Conservation (phyloP, 2,113 vertebrate genomes). For the Anseranas semipalmata region DNA sequence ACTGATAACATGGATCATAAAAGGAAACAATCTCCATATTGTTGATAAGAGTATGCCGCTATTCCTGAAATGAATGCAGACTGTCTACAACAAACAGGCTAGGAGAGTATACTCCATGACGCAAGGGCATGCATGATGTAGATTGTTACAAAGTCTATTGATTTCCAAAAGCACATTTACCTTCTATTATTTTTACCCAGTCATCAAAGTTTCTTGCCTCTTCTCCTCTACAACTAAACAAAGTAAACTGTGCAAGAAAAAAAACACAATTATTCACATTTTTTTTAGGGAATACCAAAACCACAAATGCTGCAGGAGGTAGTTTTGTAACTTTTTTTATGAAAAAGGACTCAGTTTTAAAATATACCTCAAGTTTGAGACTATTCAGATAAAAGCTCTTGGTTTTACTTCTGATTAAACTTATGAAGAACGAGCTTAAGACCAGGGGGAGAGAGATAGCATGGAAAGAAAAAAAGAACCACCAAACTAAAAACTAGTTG, state of each 20-base stretch:
- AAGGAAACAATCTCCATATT: neutral
- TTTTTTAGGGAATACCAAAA: neutral
- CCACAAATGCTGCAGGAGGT: neutral
- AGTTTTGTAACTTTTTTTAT: neutral
- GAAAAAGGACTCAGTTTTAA: neutral
- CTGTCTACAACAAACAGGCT: neutral
- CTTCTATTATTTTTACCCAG: neutral
- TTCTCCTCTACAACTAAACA: neutral
- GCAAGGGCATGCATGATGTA: neutral
- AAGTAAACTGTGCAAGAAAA: neutral
- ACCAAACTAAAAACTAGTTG: neutral
- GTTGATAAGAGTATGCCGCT: neutral
- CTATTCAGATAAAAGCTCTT: neutral
- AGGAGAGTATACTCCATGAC: neutral
- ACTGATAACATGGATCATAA: neutral
- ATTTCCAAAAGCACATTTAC: neutral
- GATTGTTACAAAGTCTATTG: neutral
- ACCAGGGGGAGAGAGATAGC: neutral
- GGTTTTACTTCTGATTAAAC: neutral
- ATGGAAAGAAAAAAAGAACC: neutral
- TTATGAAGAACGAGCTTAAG: neutral
- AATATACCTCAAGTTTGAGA: neutral
- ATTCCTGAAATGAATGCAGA: neutral
- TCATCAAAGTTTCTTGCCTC: neutral
- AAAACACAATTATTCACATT: neutral